A percentile compares a stretch with the other conserved stretches of the same genome.
Conservation (phyloP, 2,888 invertebrate species). For the Pemphredon lugubris region DNA sequence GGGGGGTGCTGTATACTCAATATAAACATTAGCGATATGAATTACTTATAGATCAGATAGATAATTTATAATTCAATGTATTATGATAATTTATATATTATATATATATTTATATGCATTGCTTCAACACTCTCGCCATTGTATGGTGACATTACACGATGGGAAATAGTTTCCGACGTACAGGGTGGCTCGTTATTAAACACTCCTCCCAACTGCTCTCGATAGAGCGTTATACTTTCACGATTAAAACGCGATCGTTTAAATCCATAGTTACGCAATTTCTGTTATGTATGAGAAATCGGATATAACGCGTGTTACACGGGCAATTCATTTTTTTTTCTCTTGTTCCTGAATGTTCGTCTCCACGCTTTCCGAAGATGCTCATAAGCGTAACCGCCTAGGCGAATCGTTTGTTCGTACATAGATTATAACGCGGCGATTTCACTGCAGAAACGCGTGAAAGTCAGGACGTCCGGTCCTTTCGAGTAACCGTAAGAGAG, state of each 20-base stretch:
- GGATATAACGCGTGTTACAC: background rate
- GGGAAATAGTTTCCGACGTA: background rate
- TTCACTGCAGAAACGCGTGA: conserved; percentile 66
- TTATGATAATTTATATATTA: too few species aligned
- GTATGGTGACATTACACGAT: too few species aligned
- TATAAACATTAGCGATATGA: too few species aligned
- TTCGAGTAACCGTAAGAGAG: conserved; percentile 28
- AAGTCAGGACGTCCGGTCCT: conserved; percentile 70
- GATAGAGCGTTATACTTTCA: background rate
- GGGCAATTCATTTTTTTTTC: background rate
- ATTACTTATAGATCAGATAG: too few species aligned
- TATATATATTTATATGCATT: too few species aligned
- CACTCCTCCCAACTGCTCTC: background rate
- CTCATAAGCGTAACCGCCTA: conserved; percentile 71
- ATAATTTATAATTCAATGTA: too few species aligned
- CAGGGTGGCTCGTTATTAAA: conserved; percentile 2
- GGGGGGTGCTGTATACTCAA: too few species aligned
- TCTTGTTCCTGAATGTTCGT: conserved; percentile 47
- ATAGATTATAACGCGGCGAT: conserved; percentile 57
- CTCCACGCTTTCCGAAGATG: conserved; percentile 79
- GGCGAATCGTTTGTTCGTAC: conserved; percentile 36
- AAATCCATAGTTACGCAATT: conserved; percentile 19
- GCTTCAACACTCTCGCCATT: too few species aligned
- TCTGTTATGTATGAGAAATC: conserved; percentile 11
- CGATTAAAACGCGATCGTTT: background rate